These are phyloP conservation scores for Nothoprocta perdicaria DNA, from an alignment of 2,113 vertebrate species.

Conservation along the genomic window DNA sequence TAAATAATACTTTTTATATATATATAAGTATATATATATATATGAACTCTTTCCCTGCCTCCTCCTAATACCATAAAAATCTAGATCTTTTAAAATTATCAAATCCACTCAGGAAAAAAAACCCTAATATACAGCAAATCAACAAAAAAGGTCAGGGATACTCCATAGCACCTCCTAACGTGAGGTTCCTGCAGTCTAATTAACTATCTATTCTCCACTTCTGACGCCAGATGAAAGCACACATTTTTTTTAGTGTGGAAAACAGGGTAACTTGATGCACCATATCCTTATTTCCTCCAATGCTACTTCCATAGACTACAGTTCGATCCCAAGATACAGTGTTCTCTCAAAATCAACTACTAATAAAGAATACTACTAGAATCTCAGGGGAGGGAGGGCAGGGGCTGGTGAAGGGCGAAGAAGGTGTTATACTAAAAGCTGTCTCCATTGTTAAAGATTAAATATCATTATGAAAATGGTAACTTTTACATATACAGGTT, in stretches of 20 bases:
- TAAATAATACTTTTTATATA: background rate
- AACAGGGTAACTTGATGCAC: background rate
- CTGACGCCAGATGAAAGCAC: background rate
- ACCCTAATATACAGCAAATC: background rate
- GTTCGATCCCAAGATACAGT: background rate
- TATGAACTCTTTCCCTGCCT: background rate
- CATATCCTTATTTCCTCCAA: background rate
- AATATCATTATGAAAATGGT: background rate
- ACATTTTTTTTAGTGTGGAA: background rate
- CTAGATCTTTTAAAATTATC: background rate
- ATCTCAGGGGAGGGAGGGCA: background rate
- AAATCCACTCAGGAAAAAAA: background rate
- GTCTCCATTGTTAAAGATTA: background rate
- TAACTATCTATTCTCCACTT: background rate
- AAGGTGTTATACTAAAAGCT: background rate
- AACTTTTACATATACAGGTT: background rate
- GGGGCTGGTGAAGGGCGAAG: background rate
- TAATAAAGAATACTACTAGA: background rate
- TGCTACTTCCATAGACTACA: background rate
- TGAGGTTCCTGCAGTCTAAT: background rate
- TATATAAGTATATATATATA: background rate
- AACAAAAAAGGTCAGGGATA: background rate
- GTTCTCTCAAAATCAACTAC: background rate
- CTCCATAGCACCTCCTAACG: background rate
- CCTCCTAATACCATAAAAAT: background rate